phyloP scores from a whole-genome alignment of 64 coral and sea anemone genomes.

The Cladopsammia gracilis region DNA sequence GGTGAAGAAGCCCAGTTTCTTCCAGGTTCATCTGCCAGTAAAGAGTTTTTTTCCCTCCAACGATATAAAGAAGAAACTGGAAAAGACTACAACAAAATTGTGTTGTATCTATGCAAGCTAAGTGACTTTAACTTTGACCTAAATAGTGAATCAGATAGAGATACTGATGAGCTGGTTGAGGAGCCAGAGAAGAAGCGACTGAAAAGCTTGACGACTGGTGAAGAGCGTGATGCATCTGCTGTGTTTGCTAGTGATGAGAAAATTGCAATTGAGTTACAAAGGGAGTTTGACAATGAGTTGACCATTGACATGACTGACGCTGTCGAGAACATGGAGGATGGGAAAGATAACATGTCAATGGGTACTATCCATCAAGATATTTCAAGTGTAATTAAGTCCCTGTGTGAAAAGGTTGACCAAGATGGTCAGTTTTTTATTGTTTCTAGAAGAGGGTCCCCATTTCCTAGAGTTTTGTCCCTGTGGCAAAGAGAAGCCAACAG shows the following conservation, averaged over 20 bases:
- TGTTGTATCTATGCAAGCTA: slow-evolving; percentile 34
- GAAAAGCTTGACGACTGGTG: not conserved
- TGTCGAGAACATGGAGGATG: not conserved
- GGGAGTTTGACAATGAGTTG: not conserved
- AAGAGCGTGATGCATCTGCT: not conserved
- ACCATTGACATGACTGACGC: not conserved
- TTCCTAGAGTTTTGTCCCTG: too few relatives aligned
- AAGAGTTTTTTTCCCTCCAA: too few relatives aligned
- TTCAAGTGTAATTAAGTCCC: slow-evolving; percentile 52
- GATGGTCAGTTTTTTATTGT: too few relatives aligned
- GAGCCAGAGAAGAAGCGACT: slow-evolving; percentile 7
- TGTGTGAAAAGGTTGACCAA: slow-evolving; percentile 27
- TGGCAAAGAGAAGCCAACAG: too few relatives aligned
- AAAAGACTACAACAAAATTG: not conserved
- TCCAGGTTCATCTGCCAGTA: slow-evolving; percentile 19
- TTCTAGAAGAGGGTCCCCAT: too few relatives aligned
- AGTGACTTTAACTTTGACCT: slow-evolving; percentile 8
- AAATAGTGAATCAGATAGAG: slow-evolving; percentile 1
- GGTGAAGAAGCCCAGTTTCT: slow-evolving; percentile 55
- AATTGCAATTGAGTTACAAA: slow-evolving; percentile 17
- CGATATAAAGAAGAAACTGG: slow-evolving; percentile 59
- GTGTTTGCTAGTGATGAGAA: not conserved
- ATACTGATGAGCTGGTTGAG: slow-evolving; percentile 32
- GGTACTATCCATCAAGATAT: slow-evolving; percentile 27
- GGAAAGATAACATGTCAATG: not conserved